These are phyloP conservation scores for Lasaia peninsularis DNA, from an alignment of 1,140 invertebrate genomes.

Conservation along the genomic window DNA sequence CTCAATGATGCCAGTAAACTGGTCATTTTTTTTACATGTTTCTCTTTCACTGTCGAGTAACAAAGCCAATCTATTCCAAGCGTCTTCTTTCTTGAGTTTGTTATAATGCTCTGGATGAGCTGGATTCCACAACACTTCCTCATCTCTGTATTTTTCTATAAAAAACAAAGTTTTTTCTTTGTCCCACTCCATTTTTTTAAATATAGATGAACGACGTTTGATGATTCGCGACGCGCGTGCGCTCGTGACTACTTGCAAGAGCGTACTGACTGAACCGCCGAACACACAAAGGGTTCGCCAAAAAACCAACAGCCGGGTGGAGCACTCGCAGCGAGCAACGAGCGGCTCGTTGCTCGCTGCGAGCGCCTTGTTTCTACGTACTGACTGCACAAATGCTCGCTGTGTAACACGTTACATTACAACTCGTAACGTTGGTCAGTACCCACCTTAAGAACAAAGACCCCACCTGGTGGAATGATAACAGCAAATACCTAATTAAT, in stretches of 20 bases:
- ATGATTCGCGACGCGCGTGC: conserved; percentile 19
- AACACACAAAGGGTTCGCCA: conserved; percentile 33
- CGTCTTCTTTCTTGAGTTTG: conserved; percentile 28
- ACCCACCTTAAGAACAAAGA: conserved; percentile 14
- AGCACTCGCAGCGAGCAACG: conserved; percentile 29
- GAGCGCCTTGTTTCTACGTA: conserved; percentile 22
- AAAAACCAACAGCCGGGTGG: conserved; percentile 35
- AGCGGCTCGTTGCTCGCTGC: conserved; percentile 28
- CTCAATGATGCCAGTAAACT: conserved; percentile 24
- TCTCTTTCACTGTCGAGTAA: conserved; percentile 22
- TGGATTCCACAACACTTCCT: conserved; percentile 9
- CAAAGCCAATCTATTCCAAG: conserved; percentile 26
- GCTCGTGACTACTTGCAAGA: conserved; percentile 16
- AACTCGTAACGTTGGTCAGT: conserved; percentile 19
- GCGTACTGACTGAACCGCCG: conserved; percentile 28
- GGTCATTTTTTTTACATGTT: conserved; percentile 12
- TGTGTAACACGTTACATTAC: conserved; percentile 28
- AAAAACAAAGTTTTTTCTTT: conserved; percentile 25
- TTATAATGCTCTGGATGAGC: conserved; percentile 27
- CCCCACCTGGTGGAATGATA: too few species aligned
- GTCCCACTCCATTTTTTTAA: conserved; percentile 23
- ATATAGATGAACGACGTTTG: conserved; percentile 22
- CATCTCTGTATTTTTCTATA: conserved; percentile 22
- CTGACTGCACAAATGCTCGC: conserved; percentile 29
- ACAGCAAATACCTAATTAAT: too few species aligned